Conservation (phyloP, 2,797 vertebrate species). For the Eulemur coronatus region DNA sequence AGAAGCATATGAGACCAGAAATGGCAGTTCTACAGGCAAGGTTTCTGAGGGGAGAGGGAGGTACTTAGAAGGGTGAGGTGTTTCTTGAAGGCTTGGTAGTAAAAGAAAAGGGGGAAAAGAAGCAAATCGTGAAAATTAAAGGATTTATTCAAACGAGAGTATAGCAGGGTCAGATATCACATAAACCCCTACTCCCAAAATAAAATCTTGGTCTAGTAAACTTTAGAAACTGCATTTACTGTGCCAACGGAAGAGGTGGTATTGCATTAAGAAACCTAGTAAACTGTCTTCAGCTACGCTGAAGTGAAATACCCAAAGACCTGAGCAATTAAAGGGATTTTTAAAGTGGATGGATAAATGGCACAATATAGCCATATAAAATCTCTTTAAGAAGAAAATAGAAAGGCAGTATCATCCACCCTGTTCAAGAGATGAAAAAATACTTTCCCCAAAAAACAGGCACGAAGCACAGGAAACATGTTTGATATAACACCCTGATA, state of each 20-base stretch:
- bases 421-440: background rate
- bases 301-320: background rate
- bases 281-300: background rate
- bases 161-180: background rate
- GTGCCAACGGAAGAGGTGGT: conserved; percentile 18
- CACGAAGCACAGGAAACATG: background rate
- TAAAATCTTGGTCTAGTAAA: background rate
- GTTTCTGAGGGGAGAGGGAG: background rate
- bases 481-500: background rate
- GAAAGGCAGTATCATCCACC: background rate
- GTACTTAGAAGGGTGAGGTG: background rate
- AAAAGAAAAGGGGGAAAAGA: background rate
- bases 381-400: background rate
- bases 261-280: background rate
- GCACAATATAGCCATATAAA: background rate
- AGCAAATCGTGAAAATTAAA: background rate
- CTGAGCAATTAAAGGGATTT: background rate
- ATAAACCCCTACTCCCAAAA: background rate
- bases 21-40: background rate
- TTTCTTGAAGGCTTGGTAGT: background rate
- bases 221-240: background rate
- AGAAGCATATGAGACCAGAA: background rate
- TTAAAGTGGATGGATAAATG: background rate
- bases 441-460: background rate
- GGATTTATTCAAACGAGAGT: background rate